A percentile compares a stretch with the other conserved stretches of the same genome.
These are phyloP conservation scores for Meganola albula DNA, from an alignment of 2,888 invertebrate species.

Conservation along the genomic window DNA sequence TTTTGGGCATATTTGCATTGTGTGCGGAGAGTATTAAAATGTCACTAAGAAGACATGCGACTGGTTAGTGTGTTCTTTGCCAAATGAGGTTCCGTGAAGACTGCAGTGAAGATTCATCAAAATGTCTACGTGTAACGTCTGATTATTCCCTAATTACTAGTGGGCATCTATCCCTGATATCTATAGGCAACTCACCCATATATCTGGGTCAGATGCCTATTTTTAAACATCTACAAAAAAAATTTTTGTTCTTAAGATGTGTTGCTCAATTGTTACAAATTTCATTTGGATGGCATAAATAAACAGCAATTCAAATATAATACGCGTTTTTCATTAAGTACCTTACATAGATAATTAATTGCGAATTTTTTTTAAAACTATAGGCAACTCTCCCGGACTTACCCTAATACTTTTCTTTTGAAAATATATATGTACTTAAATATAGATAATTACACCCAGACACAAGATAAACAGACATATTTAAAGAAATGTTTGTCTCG, in stretches of 20 bases:
- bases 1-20: neutral
- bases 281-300: neutral
- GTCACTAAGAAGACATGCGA: neutral
- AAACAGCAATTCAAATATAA: neutral
- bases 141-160: neutral
- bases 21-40: slow-evolving; percentile 2
- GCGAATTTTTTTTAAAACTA: neutral
- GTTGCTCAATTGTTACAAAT: neutral
- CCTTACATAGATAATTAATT: neutral
- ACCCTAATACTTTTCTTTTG: too few species aligned
- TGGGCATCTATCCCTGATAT: slow-evolving; percentile 1
- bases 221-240: neutral
- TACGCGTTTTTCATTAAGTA: neutral
- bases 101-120: neutral
- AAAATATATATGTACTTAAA: too few species aligned
- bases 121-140: neutral
- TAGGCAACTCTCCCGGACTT: neutral
- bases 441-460: too few species aligned
- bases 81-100: neutral
- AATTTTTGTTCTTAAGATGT: neutral
- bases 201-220: neutral
- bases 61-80: neutral
- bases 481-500: too few species aligned
- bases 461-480: too few species aligned
- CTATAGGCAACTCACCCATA: neutral